Base-by-base conservation (phyloP, 92 coral and sea anemone genomes). In the Pocillopora meandrina region DNA sequence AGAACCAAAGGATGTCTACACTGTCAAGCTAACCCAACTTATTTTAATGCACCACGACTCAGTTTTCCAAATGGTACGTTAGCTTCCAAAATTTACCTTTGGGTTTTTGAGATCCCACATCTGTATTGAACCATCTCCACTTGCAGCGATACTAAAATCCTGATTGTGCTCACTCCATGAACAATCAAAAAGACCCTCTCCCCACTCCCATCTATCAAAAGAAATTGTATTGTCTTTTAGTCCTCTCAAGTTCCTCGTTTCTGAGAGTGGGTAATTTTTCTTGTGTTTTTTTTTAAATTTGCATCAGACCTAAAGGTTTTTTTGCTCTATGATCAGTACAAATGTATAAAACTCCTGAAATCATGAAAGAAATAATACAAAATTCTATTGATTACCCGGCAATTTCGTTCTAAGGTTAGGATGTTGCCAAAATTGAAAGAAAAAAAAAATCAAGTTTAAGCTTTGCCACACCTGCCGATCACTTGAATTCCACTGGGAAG, bases 111-210 rank as follows among this genome's bases (percentile, higher is more conserved):
- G 66, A 86, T 96, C 92, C 99, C 99, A 96, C 66, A 96, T 67
- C 87, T 96, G 99, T 56, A 96, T 75, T 10, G 93, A 90, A 31
- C 99, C 99, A 94, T 96, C 99, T 35, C 98, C 99, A 84, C 99
- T 94, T 36, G 93, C 93, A 58, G 94, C 78, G 21, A 91, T 88
- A 62, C 92, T 75, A 65, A 96, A 82, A 88, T 94, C 95, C 75
- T 90, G 96, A 68, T 93, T 89, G 85, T 89, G 88, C 71, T 96
- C 99, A 94, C 99, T 94, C 99, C 99, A 96, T 59, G 96, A 85
- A 67, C 98, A 93, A 84, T 96, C 99, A 87, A 94, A 96, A 49
- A 96, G 92, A 60, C 99, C 97, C 88, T 96, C 99, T 62, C 79
- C 85, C 99, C 99, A 94, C 65, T 94, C 96, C 78, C 93, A 90